These are phyloP conservation scores for Brassicogethes aeneus DNA, from an alignment of 2,888 invertebrate genomes.

Conservation along the genomic window DNA sequence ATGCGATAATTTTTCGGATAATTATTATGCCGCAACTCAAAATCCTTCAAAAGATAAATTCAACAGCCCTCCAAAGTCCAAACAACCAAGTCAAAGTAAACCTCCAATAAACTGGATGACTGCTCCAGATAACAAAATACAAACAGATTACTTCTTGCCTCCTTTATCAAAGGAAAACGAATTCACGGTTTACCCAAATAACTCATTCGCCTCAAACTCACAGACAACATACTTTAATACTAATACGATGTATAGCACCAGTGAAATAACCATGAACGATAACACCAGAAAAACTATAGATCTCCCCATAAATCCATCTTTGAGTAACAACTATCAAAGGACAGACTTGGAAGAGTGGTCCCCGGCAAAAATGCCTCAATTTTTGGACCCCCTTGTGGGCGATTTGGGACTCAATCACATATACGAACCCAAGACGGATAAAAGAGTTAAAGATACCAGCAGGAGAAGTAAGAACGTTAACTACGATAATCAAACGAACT, in stretches of 20 bases:
- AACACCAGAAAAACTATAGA: constrained; percentile 23
- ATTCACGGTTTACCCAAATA: constrained; percentile 26
- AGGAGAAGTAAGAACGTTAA: constrained; percentile 15
- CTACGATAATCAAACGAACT: constrained; percentile 40
- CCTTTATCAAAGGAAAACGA: constrained; percentile 39
- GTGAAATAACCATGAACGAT: constrained; percentile 20
- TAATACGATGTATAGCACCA: constrained; percentile 20
- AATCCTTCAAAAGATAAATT: constrained; percentile 7
- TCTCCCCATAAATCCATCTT: constrained; percentile 20
- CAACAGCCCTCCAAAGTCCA: constrained; percentile 11
- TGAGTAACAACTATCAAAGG: constrained; percentile 24
- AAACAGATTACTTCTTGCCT: constrained; percentile 41
- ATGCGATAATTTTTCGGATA: constrained; percentile 12
- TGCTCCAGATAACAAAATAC: constrained; percentile 42
- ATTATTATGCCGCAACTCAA: constrained; percentile 12
- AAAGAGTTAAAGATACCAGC: constrained; percentile 10
- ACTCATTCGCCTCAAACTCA: constrained; percentile 20
- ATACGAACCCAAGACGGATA: constrained; percentile 33
- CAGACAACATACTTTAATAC: constrained; percentile 27
- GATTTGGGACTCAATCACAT: constrained; percentile 45
- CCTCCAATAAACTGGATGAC: constrained; percentile 56
- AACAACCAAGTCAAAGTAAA: constrained; percentile 28
- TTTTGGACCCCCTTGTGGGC: constrained; percentile 44
- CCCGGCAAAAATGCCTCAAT: constrained; percentile 43
- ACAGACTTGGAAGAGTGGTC: constrained; percentile 43